These are phyloP conservation scores for Cynodonichthys magdalenae DNA, from an alignment of 2,797 vertebrate genomes.

Conservation along the genomic window DNA sequence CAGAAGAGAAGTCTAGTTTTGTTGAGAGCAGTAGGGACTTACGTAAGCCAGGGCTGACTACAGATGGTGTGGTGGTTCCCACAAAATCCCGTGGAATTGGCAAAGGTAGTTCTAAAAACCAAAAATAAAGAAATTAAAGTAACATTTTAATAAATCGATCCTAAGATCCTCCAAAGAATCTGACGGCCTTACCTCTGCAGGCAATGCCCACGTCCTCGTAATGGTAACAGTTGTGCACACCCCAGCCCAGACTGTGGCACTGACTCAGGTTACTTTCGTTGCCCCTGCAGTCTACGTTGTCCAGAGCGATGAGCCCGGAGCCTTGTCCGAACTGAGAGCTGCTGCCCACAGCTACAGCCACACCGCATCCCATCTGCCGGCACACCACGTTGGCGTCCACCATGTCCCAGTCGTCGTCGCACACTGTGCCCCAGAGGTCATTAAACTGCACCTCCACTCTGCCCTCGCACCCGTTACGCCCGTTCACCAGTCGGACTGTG, in stretches of 20 bases:
- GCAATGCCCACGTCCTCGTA: slow-evolving; percentile 92
- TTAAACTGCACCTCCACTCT: slow-evolving; percentile 90
- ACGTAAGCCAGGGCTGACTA: slow-evolving; percentile 61
- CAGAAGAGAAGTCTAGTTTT: slow-evolving; percentile 19
- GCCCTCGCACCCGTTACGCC: slow-evolving; percentile 87
- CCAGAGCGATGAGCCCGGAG: slow-evolving; percentile 87
- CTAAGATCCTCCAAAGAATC: neutral
- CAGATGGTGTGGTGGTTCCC: slow-evolving; percentile 54
- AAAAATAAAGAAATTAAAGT: neutral
- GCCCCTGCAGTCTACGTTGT: slow-evolving; percentile 94
- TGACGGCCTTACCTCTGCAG: slow-evolving; percentile 84
- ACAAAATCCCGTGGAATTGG: slow-evolving; percentile 34
- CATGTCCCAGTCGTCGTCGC: slow-evolving; percentile 96
- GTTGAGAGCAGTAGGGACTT: slow-evolving; percentile 54
- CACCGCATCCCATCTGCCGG: slow-evolving; percentile 89
- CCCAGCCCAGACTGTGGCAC: slow-evolving; percentile 92
- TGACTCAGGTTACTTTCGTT: slow-evolving; percentile 85
- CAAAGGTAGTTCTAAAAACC: slow-evolving; percentile 52
- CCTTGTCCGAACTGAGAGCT: slow-evolving; percentile 90
- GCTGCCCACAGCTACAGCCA: slow-evolving; percentile 81
- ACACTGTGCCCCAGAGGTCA: slow-evolving; percentile 91
- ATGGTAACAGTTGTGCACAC: slow-evolving; percentile 97
- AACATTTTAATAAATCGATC: slow-evolving; percentile 8
- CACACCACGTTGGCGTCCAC: slow-evolving; percentile 95
- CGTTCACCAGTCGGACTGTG: slow-evolving; percentile 88